These are phyloP conservation scores for Nephrotoma appendiculata DNA, from an alignment of 2,888 invertebrate species.

Conservation along the genomic window DNA sequence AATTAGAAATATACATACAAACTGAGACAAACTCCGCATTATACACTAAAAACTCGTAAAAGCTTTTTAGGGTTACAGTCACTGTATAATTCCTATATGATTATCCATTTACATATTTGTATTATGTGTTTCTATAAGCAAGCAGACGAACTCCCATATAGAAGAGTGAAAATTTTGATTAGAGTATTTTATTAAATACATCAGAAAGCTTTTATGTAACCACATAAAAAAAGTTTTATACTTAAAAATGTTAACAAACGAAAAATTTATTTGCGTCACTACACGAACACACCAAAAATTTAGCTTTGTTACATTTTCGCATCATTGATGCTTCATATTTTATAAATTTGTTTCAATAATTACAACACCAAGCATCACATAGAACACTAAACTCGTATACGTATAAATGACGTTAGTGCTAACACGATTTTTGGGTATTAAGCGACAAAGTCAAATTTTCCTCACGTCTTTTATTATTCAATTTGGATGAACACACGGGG, in stretches of 20 bases:
- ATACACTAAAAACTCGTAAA: not conserved
- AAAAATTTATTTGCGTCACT: not conserved
- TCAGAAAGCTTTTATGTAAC: not conserved
- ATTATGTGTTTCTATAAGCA: not conserved
- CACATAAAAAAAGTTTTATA: not conserved
- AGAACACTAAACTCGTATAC: not conserved
- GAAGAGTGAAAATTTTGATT: not conserved
- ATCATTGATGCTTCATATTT: not conserved
- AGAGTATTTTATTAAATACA: not conserved
- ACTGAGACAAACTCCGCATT: not conserved
- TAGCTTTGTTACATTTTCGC: not conserved
- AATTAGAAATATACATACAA: too few species aligned
- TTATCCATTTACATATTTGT: not conserved
- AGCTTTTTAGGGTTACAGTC: not conserved
- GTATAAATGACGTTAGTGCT: not conserved
- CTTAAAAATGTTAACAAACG: not conserved
- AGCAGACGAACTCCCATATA: not conserved
- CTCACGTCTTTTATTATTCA: not conserved
- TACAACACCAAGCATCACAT: not conserved
- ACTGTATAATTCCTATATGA: not conserved
- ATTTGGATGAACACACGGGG: not conserved
- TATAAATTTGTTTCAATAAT: not conserved
- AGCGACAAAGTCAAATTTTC: not conserved
- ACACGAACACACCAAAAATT: not conserved
- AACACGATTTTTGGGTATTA: not conserved